Evolutionary conservation across 2,888 invertebrate genomes (phyloP).

Genomic region (Neuroscelio doddi): DNA sequence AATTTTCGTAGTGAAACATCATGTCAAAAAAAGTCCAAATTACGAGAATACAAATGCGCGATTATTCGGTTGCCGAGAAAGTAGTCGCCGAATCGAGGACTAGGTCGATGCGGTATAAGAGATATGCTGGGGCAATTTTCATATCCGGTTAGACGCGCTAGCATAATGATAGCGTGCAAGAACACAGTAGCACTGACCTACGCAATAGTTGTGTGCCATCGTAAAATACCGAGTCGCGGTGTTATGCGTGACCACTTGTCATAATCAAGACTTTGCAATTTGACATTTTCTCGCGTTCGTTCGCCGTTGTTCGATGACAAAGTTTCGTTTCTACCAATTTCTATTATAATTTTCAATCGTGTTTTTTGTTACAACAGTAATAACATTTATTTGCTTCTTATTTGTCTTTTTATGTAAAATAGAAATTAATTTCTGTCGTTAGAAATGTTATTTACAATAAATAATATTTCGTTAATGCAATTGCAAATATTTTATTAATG

Average conservation of each 20-base stretch:
- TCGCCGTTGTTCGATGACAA: too few species aligned
- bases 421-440: too few species aligned
- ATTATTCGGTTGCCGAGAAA: slow-evolving; percentile 6
- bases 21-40: slow-evolving; percentile 11
- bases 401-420: too few species aligned
- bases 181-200: slow-evolving; percentile 53
- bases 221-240: slow-evolving; percentile 20
- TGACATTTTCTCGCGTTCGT: too few species aligned
- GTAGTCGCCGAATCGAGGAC: slow-evolving; percentile 29
- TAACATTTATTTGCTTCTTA: too few species aligned
- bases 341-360: too few species aligned
- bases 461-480: too few species aligned
- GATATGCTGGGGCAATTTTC: slow-evolving; percentile 46
- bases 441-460: too few species aligned
- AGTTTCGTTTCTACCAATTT: too few species aligned
- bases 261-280: neutral
- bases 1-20: too few species aligned
- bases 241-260: slow-evolving; percentile 3
- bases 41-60: neutral
- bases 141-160: slow-evolving; percentile 52
- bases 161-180: slow-evolving; percentile 46
- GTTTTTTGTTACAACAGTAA: too few species aligned
- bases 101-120: slow-evolving; percentile 33
- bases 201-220: slow-evolving; percentile 38
- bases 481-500: too few species aligned